These are phyloP conservation scores for Andricus grossulariae DNA, from an alignment of 1,140 invertebrate genomes.

Conservation along the genomic window DNA sequence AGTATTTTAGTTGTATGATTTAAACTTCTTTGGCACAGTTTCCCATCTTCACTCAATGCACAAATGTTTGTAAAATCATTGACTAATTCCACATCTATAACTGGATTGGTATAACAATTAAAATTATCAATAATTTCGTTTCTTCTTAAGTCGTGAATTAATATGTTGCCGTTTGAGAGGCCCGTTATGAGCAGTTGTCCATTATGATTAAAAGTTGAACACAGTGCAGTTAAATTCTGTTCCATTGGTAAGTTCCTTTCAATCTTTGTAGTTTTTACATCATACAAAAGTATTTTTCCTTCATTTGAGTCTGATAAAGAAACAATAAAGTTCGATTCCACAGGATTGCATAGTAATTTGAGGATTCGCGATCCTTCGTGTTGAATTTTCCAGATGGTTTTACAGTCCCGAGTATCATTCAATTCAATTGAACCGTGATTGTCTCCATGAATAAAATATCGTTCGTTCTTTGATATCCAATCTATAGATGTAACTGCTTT, in stretches of 20 bases:
- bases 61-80: slow-evolving; percentile 79
- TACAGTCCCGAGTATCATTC: slow-evolving; percentile 81
- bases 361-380: slow-evolving; percentile 75
- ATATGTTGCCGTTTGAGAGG: slow-evolving; percentile 79
- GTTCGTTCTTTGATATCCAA: slow-evolving; percentile 82
- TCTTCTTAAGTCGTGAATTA: slow-evolving; percentile 78
- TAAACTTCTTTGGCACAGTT: slow-evolving; percentile 78
- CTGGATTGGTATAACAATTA: slow-evolving; percentile 76
- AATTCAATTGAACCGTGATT: slow-evolving; percentile 79
- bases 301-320: slow-evolving; percentile 74
- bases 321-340: slow-evolving; percentile 79
- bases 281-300: slow-evolving; percentile 78
- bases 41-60: slow-evolving; percentile 78
- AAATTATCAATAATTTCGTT: slow-evolving; percentile 78
- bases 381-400: slow-evolving; percentile 80
- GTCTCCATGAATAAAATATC: slow-evolving; percentile 81
- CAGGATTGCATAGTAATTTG: slow-evolving; percentile 77
- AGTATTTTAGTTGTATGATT: slow-evolving; percentile 75
- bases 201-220: slow-evolving; percentile 81
- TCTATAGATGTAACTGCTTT: slow-evolving; percentile 79
- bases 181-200: slow-evolving; percentile 81
- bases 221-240: slow-evolving; percentile 72
- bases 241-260: slow-evolving; percentile 75
- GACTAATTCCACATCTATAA: slow-evolving; percentile 77
- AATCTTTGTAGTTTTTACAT: slow-evolving; percentile 80